Percentiles rank a stretch among this genome's conserved stretches.
Conservation (phyloP, 2,113 vertebrate genomes). For the Lasiurus cinereus region DNA sequence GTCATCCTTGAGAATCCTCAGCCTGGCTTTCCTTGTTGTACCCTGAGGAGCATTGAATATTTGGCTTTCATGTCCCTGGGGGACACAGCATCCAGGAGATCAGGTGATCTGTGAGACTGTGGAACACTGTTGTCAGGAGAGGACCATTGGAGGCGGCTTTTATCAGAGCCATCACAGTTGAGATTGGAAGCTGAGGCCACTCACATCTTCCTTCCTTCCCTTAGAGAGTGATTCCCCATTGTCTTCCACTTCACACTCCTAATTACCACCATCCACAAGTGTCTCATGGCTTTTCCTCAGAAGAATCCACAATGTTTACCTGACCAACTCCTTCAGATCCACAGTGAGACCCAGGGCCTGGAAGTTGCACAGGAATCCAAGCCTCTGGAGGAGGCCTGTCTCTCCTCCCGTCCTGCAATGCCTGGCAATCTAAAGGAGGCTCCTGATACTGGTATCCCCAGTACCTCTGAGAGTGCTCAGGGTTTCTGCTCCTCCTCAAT, state of each 20-base stretch:
- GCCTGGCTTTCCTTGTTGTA: neutral
- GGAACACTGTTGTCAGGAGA: neutral
- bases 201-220: neutral
- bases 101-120: neutral
- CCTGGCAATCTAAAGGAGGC: neutral
- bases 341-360: neutral
- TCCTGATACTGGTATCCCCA: neutral
- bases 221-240: neutral
- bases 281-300: neutral
- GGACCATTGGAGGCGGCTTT: neutral
- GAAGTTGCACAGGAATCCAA: neutral
- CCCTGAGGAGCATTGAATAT: neutral
- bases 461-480: neutral
- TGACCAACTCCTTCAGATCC: neutral
- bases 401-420: neutral
- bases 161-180: neutral
- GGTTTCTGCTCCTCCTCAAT: neutral
- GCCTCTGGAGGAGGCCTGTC: neutral
- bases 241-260: neutral
- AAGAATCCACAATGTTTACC: neutral
- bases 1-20: neutral
- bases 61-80: neutral
- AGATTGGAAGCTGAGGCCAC: neutral
- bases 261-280: neutral
- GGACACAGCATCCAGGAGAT: neutral